Evolutionary conservation across 2,888 invertebrate genomes (phyloP).

Genomic region (Hoplodrina ambigua): DNA sequence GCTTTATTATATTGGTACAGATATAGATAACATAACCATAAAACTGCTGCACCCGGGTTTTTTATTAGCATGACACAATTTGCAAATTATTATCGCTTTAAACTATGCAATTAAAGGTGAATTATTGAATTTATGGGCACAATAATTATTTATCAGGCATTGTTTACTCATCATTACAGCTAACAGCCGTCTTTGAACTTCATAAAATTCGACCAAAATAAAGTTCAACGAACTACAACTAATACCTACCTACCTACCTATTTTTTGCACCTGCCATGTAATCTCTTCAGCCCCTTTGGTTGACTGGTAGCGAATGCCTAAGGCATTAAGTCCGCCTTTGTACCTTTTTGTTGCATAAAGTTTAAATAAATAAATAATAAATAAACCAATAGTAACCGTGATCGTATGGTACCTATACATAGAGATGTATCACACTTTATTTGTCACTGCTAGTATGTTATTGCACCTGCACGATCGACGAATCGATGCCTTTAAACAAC

Average conservation of each 20-base stretch:
- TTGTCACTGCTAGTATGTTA: background rate
- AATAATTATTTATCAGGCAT: slow-evolving; percentile 32
- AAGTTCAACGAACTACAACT: slow-evolving; percentile 24
- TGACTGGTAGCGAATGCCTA: no score
- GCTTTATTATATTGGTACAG: no score
- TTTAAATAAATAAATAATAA: no score
- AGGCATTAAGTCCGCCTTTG: no score
- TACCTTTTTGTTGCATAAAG: no score
- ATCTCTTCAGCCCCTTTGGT: no score
- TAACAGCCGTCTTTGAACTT: slow-evolving; percentile 16
- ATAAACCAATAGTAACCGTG: background rate
- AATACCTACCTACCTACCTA: no score
- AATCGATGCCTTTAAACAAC: background rate
- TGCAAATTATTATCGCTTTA: slow-evolving; percentile 19
- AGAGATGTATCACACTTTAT: background rate
- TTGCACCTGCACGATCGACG: background rate
- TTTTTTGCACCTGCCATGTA: no score
- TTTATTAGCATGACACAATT: slow-evolving; percentile 4
- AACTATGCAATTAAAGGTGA: slow-evolving; percentile 23
- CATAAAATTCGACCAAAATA: slow-evolving; percentile 12
- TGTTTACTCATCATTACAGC: slow-evolving; percentile 12
- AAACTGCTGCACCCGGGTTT: background rate
- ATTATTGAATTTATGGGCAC: slow-evolving; percentile 26
- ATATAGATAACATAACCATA: background rate
- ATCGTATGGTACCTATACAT: no score